A percentile compares a stretch with the other conserved stretches of the same genome.
Evolutionary conservation across 2,113 vertebrate genomes (phyloP).

Genomic region (Gobio gobio): DNA sequence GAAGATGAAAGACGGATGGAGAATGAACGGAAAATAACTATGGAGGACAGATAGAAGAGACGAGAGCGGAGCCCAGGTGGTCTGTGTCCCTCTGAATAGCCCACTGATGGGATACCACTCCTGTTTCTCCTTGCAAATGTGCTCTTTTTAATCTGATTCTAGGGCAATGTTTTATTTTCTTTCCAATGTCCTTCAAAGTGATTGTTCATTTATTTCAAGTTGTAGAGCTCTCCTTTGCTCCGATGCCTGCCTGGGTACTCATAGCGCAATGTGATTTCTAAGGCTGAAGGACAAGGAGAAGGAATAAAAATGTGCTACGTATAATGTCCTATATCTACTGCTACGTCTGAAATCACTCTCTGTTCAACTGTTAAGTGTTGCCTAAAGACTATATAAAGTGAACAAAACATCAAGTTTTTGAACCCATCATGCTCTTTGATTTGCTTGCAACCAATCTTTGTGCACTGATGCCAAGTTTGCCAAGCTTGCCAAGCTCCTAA

Average conservation of each 20-base stretch:
- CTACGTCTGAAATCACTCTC: background rate
- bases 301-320: background rate
- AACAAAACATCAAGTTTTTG: background rate
- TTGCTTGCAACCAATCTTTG: background rate
- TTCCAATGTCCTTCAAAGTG: slow-evolving; percentile 34
- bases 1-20: slow-evolving; percentile 48
- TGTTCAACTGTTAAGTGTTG: background rate
- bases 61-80: slow-evolving; percentile 45
- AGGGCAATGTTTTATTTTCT: background rate
- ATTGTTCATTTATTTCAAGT: slow-evolving; percentile 42
- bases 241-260: slow-evolving; percentile 12
- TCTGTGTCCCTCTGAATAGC: slow-evolving; percentile 14
- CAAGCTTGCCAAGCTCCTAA: no score
- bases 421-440: background rate
- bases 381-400: background rate
- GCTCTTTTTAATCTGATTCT: slow-evolving; percentile 25
- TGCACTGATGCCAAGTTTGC: background rate
- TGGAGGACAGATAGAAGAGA: slow-evolving; percentile 17
- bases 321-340: background rate
- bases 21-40: slow-evolving; percentile 44
- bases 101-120: slow-evolving; percentile 21
- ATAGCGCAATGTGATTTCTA: background rate
- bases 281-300: slow-evolving; percentile 12
- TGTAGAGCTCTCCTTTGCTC: slow-evolving; percentile 17
- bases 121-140: slow-evolving; percentile 10